Percentiles rank a stretch among this genome's conserved stretches.
Conservation (phyloP, 30 jellyfish, hydroid and myxozoan species). For the Kudoa iwatai region DNA sequence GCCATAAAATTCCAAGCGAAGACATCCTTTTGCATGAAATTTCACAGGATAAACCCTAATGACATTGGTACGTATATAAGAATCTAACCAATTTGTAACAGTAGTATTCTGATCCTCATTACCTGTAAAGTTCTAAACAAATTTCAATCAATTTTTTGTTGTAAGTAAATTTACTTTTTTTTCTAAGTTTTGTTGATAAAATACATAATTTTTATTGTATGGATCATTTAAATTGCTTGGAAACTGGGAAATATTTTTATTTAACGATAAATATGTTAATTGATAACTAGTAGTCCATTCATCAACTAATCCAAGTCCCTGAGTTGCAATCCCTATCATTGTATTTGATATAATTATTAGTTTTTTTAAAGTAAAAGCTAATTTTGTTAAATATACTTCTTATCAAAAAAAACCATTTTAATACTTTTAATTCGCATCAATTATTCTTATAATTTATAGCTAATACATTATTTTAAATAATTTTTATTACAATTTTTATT, state of each 20-base stretch:
- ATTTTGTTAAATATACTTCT: no score
- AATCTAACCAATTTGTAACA: conserved; percentile 30
- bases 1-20: conserved; percentile 43
- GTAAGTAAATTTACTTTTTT: background rate
- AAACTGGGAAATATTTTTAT: background rate
- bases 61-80: conserved; percentile 11
- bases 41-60: conserved; percentile 28
- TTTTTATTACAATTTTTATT: no score
- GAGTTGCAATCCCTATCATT: conserved; percentile 86
- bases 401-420: no score
- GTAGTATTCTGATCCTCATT: conserved; percentile 82
- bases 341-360: no score
- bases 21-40: conserved; percentile 87
- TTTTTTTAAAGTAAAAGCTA: no score
- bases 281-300: conserved; percentile 57
- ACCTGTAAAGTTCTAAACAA: conserved; percentile 4
- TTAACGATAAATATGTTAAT: background rate
- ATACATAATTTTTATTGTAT: no score
- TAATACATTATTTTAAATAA: no score
- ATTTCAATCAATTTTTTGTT: background rate
- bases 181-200: no score
- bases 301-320: conserved; percentile 85
- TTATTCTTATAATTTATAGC: no score
- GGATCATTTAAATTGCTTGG: no score
- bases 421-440: no score